Conservation (phyloP, 2,797 vertebrate genomes). For the Sebastes taczanowskii region DNA sequence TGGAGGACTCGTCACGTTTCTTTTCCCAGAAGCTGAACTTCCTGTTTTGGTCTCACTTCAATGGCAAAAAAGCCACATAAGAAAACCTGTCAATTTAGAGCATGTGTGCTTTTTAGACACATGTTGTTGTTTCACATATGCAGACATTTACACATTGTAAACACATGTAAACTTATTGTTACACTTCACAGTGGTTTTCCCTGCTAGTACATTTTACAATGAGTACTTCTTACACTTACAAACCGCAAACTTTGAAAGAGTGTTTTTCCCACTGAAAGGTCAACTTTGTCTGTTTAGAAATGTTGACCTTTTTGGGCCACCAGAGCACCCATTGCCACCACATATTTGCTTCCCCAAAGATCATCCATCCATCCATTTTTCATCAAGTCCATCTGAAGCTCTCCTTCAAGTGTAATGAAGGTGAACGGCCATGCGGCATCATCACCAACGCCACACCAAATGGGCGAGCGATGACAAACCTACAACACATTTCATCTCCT, state of each 20-base stretch:
- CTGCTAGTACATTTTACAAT: background rate
- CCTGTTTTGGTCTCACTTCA: background rate
- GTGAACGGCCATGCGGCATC: slow-evolving; percentile 51
- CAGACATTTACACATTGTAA: background rate
- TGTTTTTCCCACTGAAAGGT: background rate
- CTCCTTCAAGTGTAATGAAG: slow-evolving; percentile 70
- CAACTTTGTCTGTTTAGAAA: background rate
- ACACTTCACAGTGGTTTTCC: background rate
- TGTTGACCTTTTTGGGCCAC: background rate
- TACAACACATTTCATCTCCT: slow-evolving; percentile 55
- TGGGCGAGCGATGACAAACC: slow-evolving; percentile 61
- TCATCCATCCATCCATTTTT: slow-evolving; percentile 51
- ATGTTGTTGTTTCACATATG: background rate
- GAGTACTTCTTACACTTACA: background rate
- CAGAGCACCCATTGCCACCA: background rate
- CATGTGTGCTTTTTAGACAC: background rate
- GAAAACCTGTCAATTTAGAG: background rate
- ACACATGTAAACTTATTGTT: background rate
- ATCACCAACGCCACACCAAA: slow-evolving; percentile 35
- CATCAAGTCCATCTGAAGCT: slow-evolving; percentile 55
- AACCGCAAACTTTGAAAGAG: background rate
- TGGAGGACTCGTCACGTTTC: background rate
- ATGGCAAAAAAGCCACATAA: background rate
- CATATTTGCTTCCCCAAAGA: background rate
- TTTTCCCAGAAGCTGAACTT: background rate